These are phyloP conservation scores for Spilogale gracilis DNA, from an alignment of 2,113 vertebrate species.

Conservation along the genomic window DNA sequence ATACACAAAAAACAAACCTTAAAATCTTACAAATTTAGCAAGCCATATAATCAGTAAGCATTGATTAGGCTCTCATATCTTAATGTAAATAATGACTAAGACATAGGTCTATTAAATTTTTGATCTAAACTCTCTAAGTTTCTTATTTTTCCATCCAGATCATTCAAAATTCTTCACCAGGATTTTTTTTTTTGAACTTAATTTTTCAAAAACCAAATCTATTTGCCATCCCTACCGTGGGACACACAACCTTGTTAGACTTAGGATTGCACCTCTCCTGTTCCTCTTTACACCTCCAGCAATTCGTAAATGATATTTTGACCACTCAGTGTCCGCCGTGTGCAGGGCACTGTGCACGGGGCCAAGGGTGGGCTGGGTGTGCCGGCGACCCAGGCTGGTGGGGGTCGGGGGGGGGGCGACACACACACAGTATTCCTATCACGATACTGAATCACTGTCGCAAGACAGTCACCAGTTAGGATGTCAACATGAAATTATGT, in stretches of 20 bases:
- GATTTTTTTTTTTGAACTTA: background rate
- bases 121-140: background rate
- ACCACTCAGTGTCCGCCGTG: background rate
- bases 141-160: background rate
- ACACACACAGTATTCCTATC: too few relatives aligned
- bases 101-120: background rate
- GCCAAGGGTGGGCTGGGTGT: background rate
- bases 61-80: background rate
- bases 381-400: too few relatives aligned
- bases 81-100: background rate
- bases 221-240: background rate
- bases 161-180: background rate
- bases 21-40: background rate
- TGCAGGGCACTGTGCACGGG: background rate
- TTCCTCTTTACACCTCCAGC: background rate
- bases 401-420: background rate
- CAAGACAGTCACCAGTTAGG: background rate
- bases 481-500: background rate
- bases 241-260: background rate
- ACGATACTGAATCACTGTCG: background rate
- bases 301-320: background rate
- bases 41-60: background rate
- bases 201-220: background rate
- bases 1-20: background rate
- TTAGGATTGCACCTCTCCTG: background rate